phyloP scores from a whole-genome alignment of 2,797 vertebrate genomes.

The Schizopygopsis pylzovi region DNA sequence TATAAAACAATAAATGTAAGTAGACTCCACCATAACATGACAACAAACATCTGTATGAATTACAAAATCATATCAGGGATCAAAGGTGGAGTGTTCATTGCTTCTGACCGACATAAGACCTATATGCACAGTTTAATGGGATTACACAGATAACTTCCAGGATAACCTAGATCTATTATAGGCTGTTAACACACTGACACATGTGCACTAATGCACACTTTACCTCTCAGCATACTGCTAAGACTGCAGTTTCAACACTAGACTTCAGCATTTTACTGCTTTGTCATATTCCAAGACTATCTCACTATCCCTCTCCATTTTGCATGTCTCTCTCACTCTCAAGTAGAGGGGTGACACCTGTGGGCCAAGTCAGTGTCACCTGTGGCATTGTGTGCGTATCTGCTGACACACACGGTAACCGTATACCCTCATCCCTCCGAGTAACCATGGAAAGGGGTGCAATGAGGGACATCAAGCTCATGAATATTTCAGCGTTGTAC shows the following conservation, averaged over 20 bases:
- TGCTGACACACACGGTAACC: slow-evolving; percentile 40
- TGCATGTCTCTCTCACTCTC: slow-evolving; percentile 1
- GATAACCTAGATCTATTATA: slow-evolving; percentile 16
- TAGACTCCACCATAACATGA: not conserved
- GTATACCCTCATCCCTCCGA: slow-evolving; percentile 3
- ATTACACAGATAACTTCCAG: slow-evolving; percentile 28
- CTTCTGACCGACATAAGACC: not conserved
- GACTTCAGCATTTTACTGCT: not conserved
- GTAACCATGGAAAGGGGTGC: slow-evolving; percentile 45
- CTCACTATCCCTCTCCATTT: slow-evolving; percentile 16
- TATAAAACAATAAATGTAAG: not conserved
- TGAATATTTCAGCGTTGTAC: slow-evolving; percentile 43
- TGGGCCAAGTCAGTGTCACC: slow-evolving; percentile 43
- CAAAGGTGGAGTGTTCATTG: slow-evolving; percentile 11
- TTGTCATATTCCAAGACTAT: not conserved
- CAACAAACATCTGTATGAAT: not conserved
- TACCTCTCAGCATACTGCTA: not conserved
- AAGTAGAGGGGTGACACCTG: slow-evolving; percentile 38
- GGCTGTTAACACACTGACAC: not conserved
- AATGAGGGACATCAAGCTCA: slow-evolving; percentile 34
- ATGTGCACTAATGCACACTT: slow-evolving; percentile 9
- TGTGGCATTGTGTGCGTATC: slow-evolving; percentile 21
- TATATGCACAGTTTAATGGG: slow-evolving; percentile 1
- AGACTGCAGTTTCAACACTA: not conserved
- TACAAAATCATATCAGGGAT: slow-evolving; percentile 1